Conservation (phyloP, 2,797 vertebrate species). For the Carapus acus region DNA sequence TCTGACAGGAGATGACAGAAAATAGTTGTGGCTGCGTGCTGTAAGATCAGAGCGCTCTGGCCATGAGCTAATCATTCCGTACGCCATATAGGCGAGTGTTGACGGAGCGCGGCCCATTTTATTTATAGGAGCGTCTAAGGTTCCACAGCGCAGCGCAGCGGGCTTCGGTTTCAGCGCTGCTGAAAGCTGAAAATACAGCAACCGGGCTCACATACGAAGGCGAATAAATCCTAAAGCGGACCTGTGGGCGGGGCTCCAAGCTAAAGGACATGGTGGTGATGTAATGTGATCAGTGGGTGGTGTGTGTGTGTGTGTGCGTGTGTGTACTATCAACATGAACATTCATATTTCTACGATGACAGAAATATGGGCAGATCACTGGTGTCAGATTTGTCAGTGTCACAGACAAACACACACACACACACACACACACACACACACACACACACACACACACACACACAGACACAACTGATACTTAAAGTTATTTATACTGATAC, state of each 20-base stretch:
- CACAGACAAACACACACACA: too few species aligned
- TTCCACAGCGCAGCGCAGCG: conserved; percentile 62
- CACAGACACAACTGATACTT: too few species aligned
- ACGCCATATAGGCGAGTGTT: conserved; percentile 66
- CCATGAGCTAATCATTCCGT: conserved; percentile 71
- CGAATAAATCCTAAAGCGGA: conserved; percentile 39
- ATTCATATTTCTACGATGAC: conserved; percentile 2
- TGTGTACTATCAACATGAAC: conserved; percentile 13
- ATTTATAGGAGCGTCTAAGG: conserved; percentile 75
- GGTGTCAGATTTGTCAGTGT: neutral
- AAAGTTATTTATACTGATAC: too few species aligned
- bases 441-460: too few species aligned
- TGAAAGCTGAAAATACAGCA: conserved; percentile 61
- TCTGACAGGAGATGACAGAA: conserved; percentile 58
- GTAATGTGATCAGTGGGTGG: neutral
- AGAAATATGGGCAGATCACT: neutral
- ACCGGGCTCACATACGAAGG: conserved; percentile 45
- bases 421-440: too few species aligned
- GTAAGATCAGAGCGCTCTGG: conserved; percentile 63
- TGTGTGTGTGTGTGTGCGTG: neutral
- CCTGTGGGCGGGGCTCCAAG: conserved; percentile 6
- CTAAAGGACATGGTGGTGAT: conserved; percentile 3
- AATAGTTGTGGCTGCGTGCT: conserved; percentile 61
- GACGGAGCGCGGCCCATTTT: conserved; percentile 64
- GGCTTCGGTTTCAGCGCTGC: conserved; percentile 70